phyloP scores from a whole-genome alignment of 2,797 vertebrate genomes.

The Alcedo atthis region DNA sequence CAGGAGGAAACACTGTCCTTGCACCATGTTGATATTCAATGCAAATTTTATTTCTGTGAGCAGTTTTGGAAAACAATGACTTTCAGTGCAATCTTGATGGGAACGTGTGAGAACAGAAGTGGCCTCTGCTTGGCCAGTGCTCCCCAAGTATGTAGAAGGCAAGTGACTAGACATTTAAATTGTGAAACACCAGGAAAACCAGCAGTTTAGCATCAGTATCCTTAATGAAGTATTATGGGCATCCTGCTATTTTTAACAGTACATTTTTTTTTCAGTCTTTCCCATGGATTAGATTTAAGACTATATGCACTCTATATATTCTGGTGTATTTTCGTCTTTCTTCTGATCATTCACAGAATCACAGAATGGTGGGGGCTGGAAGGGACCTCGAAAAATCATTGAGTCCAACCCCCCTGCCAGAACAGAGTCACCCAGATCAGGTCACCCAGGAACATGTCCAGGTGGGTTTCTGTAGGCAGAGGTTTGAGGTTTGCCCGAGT shows the following conservation, averaged over 20 bases:
- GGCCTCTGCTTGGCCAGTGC: neutral
- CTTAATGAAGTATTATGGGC: neutral
- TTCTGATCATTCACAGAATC: neutral
- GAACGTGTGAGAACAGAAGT: neutral
- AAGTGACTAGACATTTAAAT: neutral
- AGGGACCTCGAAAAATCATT: too few species aligned
- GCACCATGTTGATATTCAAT: neutral
- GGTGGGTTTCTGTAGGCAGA: neutral
- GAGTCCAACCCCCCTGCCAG: too few species aligned
- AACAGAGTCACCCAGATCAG: too few species aligned
- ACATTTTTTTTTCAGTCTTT: neutral
- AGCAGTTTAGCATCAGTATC: neutral
- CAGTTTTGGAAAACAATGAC: neutral
- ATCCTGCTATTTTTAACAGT: neutral
- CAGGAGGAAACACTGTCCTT: neutral
- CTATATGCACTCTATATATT: neutral
- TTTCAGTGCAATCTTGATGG: neutral
- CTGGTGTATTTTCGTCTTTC: neutral
- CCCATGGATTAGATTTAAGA: neutral
- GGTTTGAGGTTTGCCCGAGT: neutral
- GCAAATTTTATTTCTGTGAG: neutral
- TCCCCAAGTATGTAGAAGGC: neutral
- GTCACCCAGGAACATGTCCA: too few species aligned
- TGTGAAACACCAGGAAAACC: neutral
- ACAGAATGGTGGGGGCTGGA: too few species aligned